Evolutionary conservation across 35 echinoderm and acorn worm genomes (phyloP), one percentile per base, ranked within the genome.

Genomic region (Ophiothrix spiculata): DNA sequence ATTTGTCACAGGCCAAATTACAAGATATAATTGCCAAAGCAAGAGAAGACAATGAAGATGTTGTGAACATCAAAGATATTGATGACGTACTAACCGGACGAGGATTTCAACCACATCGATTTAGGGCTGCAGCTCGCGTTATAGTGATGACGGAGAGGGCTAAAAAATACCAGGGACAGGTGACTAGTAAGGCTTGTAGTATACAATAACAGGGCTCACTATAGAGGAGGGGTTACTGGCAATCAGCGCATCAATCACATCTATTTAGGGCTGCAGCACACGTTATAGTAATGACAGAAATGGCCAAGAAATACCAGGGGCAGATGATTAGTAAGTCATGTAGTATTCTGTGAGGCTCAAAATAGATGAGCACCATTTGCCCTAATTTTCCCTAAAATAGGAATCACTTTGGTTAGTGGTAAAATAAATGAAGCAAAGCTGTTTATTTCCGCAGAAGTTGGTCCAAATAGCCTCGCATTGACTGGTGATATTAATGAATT

Each of bases 251-350:
- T n/a, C n/a, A 39, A 45, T 49, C 80, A 0, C 32, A 37, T 0
- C 78, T 56, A 78, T 91, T 91, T 63, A 79, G 75, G 38, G 90
- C 90, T 31, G 90, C 84, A 13, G 90, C 83, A 12, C 49, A 56
- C 25, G 84, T 91, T 25, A 37, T 86, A 28, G 83, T 37, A 13
- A 38, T 91, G n/a, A 77, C 77, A 23, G 90, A 86, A 37, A 86
- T 39, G n/a, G 63, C 73, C 33, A 86, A 80, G 74, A 75, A 74
- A 2, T 13, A 0, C 10, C 35, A 91, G 39, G 90, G 84, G 35
- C 64, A 86, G 77, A 79, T 86, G 40, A 91, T 77, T 32, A 91
- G 90, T 87, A 60, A 75, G 14, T 42, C 84, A 15, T 91, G 90
- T 37, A 83, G 46, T 49, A 31, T 89, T 28, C 79, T 82, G 29